These are phyloP conservation scores for Lasioglossum zephyrum DNA, from an alignment of 2,888 invertebrate genomes.

Conservation along the genomic window DNA sequence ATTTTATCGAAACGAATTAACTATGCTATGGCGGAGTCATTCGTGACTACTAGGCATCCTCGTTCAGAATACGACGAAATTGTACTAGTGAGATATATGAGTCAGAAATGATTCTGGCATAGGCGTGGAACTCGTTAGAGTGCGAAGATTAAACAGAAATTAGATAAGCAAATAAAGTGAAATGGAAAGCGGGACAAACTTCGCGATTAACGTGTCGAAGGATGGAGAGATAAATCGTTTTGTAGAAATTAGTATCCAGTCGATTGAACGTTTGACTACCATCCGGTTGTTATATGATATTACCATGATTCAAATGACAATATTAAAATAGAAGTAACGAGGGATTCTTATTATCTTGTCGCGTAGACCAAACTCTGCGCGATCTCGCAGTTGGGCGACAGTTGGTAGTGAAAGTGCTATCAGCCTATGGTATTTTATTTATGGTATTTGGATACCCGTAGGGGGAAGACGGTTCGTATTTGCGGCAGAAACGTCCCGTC, in stretches of 20 bases:
- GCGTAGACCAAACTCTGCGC: neutral
- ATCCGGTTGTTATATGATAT: neutral
- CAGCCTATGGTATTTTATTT: neutral
- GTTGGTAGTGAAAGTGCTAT: neutral
- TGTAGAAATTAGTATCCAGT: neutral
- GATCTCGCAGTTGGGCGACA: neutral
- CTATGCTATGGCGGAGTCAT: too few relatives aligned
- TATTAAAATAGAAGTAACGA: neutral
- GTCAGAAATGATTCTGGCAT: too few relatives aligned
- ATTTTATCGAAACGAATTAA: neutral
- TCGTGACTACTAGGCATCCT: too few relatives aligned
- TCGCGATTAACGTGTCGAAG: neutral
- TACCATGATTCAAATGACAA: neutral
- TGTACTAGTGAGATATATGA: too few relatives aligned
- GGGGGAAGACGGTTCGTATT: neutral
- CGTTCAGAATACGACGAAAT: neutral
- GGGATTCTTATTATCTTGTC: neutral
- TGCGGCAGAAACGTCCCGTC: neutral
- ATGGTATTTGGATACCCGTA: slow-evolving; percentile 3
- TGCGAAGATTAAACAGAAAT: too few relatives aligned
- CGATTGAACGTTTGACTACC: neutral
- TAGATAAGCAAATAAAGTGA: neutral
- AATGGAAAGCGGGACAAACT: neutral
- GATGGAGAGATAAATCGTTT: neutral
- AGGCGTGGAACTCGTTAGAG: too few relatives aligned